Base-by-base conservation (phyloP, 2,797 vertebrate species). In the Sebastes vulpes region DNA sequence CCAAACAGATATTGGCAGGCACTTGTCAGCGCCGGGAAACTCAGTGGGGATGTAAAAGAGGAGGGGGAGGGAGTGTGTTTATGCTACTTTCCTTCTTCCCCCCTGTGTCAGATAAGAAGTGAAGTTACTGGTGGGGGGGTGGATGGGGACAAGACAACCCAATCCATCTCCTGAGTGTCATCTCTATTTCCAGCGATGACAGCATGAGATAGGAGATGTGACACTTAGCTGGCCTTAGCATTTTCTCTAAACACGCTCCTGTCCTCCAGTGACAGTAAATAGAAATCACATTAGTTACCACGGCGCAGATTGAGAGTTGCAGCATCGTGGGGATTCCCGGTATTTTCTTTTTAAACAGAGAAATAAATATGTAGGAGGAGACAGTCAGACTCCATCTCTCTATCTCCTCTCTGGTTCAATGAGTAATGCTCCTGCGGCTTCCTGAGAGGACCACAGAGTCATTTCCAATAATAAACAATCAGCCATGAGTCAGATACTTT, bases 401-500 rank as follows among this genome's bases (percentile, higher is more conserved):
- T 76, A 65, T 79, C 72, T 59, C 63, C 59, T 88, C 56, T 75
- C 57, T 85, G 73, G 52, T 70, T 74, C 63, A 81, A 42, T 94
- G 92, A 93, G 69, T 94, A 94, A 94, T 84, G 42, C 66, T 81
- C 73, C 65, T 53, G 83, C 53, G 71, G 84, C 75, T 92, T 93
- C 80, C 84, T 89, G 79, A 84, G 20, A 91, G 38, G 79, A 88
- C 73, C 87, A 79, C 80, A 80, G 76, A 89, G 88, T 82, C 84
- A 83, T 75, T 85, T 53, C 75, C 85, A 79, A 89, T 89, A 92
- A 92, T 87, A 90, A 91, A 93, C 84, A 89, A 87, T 84, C 77
- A 76, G 66, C 78, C 26, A 83, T 95, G 91, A 93, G 90, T 94
- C 94, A 93, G 81, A 90, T 68, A 89, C 91, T 94, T 92, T 93